phyloP scores from a whole-genome alignment of 2,797 vertebrate species.

The Molothrus aeneus region DNA sequence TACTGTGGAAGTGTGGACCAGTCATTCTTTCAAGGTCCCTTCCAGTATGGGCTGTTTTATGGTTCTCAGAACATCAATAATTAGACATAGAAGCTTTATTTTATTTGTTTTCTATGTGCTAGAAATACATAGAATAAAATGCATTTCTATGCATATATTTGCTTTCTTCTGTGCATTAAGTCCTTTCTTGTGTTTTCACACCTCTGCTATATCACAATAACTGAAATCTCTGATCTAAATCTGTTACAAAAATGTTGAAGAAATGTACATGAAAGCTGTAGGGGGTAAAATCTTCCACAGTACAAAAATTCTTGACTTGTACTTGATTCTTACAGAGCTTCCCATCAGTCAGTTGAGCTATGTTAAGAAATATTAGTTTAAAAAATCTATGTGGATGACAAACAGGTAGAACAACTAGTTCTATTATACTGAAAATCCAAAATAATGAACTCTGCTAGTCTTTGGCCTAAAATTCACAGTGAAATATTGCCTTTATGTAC shows the following conservation, averaged over 20 bases:
- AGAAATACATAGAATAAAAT: no score
- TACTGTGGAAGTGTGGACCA: neutral
- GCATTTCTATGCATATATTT: no score
- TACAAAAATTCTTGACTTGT: neutral
- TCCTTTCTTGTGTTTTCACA: neutral
- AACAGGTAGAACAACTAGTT: neutral
- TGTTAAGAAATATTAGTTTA: neutral
- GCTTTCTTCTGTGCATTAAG: no score
- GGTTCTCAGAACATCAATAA: neutral
- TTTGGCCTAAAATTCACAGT: neutral
- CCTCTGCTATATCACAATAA: neutral
- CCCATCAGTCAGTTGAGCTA: neutral
- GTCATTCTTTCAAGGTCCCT: neutral
- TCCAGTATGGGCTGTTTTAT: neutral
- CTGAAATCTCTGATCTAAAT: neutral
- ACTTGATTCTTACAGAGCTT: neutral
- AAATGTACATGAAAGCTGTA: neutral
- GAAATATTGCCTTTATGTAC: neutral
- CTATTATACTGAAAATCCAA: neutral
- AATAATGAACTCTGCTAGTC: neutral
- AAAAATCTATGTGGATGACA: neutral
- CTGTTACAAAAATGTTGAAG: neutral
- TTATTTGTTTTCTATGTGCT: no score
- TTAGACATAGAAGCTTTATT: rapidly evolving
- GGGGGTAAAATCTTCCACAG: neutral